Percentiles rank a stretch among this genome's conserved stretches.
phyloP scores from a whole-genome alignment of 2,797 vertebrate genomes.

The Enteromius trimaculatus region DNA sequence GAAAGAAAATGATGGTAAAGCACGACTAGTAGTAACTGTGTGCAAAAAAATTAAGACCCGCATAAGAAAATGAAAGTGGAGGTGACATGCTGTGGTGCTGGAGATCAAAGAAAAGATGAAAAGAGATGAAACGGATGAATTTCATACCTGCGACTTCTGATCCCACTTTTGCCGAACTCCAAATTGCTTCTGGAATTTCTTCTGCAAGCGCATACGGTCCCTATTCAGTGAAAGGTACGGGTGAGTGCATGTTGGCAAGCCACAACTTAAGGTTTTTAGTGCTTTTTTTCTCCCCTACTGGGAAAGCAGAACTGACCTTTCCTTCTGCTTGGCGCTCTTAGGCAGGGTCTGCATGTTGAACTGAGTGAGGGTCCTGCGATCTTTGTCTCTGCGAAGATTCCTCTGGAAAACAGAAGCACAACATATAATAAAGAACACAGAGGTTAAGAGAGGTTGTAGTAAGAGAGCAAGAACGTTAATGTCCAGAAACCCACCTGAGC shows the following conservation, averaged over 20 bases:
- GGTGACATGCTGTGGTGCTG: background rate
- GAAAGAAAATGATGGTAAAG: background rate
- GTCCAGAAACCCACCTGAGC: constrained; percentile 85
- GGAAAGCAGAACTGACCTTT: constrained; percentile 80
- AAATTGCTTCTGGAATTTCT: constrained; percentile 99
- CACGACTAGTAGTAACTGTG: background rate
- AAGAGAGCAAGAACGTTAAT: background rate
- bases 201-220: constrained; percentile 95
- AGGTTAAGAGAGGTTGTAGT: background rate
- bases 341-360: constrained; percentile 98
- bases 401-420: constrained; percentile 75
- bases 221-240: constrained; percentile 69
- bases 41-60: background rate
- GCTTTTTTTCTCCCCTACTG: background rate
- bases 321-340: constrained; percentile 98
- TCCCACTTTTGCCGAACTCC: constrained; percentile 98
- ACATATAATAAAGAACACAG: background rate
- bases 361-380: constrained; percentile 93
- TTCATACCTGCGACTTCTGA: constrained; percentile 93
- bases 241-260: background rate
- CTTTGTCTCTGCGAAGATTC: constrained; percentile 95
- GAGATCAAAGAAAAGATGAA: constrained; percentile 17
- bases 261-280: background rate
- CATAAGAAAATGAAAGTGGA: background rate
- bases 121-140: background rate